Evolutionary conservation across 2,113 vertebrate species (phyloP), one percentile per base, ranked within the genome.

Genomic region (Isichthys henryi): DNA sequence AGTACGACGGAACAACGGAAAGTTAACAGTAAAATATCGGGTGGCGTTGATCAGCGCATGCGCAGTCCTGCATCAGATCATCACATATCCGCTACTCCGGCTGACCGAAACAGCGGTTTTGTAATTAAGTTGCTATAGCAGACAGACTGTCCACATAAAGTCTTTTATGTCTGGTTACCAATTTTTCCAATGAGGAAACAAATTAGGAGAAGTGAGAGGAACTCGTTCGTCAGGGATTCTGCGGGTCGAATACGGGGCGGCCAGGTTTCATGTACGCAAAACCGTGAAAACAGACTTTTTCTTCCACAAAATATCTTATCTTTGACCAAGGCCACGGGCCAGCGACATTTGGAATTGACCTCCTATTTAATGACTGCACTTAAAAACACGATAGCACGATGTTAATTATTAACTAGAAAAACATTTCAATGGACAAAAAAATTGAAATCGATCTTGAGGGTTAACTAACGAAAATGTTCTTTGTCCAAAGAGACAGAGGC

Each of bases 351-450:
- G 19, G 56, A 66, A 58, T n/a, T 66, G 87, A 66, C 17, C 87
- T 27, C 53, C 56, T 66, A 56, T 45, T 88, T 43, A 88, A 46
- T 45, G 39, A 62, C 39, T 11, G 56, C 17, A 53, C 85, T 31
- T 31, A 53, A 35, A 52, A 52, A 3, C 45, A 31, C 49, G 85
- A 86, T 52, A 86, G 23, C 46, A 52, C 5, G 49, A 5, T 62
- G 87, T 66, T 62, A 88, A 88, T 66, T 23, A 88, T 88, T 88
- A 88, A 66, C 53, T 43, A 8, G 35, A 31, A 88, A 88, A 43
- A 58, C 3, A 21, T 21, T 88, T 39, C 87, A 62, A 11, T 58
- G 31, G 52, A 39, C 39, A 39, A 58, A 87, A 87, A 39, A 39
- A 1, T n/a, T 11, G 21, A 35, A 53, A 87, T 52, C 31, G n/a